Evolutionary conservation across 1,140 invertebrate genomes (phyloP), one percentile per base, ranked within the genome.

Genomic region (Drosophila repleta): DNA sequence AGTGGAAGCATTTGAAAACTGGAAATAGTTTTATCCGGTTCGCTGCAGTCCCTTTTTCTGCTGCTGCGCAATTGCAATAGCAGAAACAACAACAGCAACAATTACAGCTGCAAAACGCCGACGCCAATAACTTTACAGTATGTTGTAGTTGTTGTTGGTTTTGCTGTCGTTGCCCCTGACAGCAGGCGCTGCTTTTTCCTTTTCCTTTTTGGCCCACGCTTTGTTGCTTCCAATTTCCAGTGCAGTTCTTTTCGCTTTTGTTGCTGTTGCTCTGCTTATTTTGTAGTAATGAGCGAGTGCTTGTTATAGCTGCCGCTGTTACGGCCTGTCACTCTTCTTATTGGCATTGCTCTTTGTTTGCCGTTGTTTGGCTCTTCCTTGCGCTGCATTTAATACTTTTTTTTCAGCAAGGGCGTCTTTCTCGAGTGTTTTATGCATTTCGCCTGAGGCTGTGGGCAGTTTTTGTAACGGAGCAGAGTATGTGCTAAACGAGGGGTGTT

Each of bases 261-360:
- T 58, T 74, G 46, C 45, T 64, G 13, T 39, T 71, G 58, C 48
- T 65, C 45, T 41, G 35, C 35, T 60, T 67, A 61, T 41, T 75
- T 37, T 71, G 21, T 52, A 15, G 51, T 76, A 76, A 76, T 76
- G 69, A 75, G 57, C 52, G 35, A 41, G 39, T 65, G 62, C 63
- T 62, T 52, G 56, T 53, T 51, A 18, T 41, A 49, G 24, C 51
- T 56, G 56, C 37, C 66, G 41, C 55, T 62, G 63, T 51, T 43
- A 35, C 39, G 48, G 73, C 62, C 32, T 68, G 74, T 58, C 70
- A 76, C 63, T 76, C 63, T 68, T 46, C 46, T 76, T 76, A 68
- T 76, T 73, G 63, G 68, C 62, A 72, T 72, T 67, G 51, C 56
- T 71, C 62, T 72, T 75, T 75, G 56, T 76, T 58, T 61, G 65